Conservation (phyloP, 2,113 vertebrate species). For the Tretioscincus oriximinensis region DNA sequence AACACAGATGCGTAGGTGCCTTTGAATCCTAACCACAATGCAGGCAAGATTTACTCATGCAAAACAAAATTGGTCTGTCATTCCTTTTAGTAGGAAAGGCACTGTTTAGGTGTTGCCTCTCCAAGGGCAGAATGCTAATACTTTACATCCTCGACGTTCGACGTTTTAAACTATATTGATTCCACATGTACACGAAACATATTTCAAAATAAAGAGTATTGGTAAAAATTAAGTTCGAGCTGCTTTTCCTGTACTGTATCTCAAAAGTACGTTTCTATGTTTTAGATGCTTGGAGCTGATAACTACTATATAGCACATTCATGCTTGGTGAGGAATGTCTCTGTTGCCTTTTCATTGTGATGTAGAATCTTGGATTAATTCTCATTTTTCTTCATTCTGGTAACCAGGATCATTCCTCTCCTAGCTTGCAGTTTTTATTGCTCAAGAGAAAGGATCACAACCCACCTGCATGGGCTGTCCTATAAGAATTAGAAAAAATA, state of each 20-base stretch:
- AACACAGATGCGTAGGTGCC: neutral
- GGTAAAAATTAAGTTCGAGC: constrained; percentile 21
- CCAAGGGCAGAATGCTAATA: constrained; percentile 64
- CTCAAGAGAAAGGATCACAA: constrained; percentile 25
- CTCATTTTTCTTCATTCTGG: constrained; percentile 12
- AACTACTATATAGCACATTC: constrained; percentile 26
- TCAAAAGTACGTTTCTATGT: constrained; percentile 29
- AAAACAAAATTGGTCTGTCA: constrained; percentile 46
- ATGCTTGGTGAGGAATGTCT: constrained; percentile 43
- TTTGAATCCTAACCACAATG: neutral
- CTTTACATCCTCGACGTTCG: constrained; percentile 40
- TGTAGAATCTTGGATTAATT: constrained; percentile 8
- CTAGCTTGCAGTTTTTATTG: constrained; percentile 7
- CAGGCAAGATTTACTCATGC: neutral
- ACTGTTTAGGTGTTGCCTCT: constrained; percentile 45
- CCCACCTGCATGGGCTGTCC: neutral
- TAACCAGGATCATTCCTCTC: neutral
- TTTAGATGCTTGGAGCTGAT: constrained; percentile 20
- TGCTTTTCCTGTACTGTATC: neutral
- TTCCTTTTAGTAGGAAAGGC: constrained; percentile 50
- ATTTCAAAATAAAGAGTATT: constrained; percentile 32
- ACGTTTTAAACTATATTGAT: constrained; percentile 44
- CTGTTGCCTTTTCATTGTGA: constrained; percentile 24
- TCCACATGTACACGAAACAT: constrained; percentile 25
- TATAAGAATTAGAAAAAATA: constrained; percentile 29